phyloP scores from a whole-genome alignment of 1,140 invertebrate genomes.

The Musca vetustissima region DNA sequence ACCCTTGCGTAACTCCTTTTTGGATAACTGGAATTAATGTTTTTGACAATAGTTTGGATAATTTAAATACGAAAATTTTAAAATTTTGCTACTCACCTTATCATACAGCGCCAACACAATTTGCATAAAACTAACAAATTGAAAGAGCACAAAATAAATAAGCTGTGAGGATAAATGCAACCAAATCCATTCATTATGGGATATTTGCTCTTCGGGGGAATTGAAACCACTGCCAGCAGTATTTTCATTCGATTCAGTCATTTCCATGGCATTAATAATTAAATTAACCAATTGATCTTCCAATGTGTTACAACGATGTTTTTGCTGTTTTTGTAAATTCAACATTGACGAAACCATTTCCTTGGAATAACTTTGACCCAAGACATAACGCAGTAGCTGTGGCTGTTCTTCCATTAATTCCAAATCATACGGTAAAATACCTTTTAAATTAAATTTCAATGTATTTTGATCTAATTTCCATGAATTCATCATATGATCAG shows the following conservation, averaged over 20 bases:
- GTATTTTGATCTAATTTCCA: slow-evolving; percentile 89
- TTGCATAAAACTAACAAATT: slow-evolving; percentile 90
- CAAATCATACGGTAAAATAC: slow-evolving; percentile 87
- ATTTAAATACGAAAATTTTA: no score
- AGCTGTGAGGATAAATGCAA: slow-evolving; percentile 91
- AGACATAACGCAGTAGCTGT: slow-evolving; percentile 81
- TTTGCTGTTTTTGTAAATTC: slow-evolving; percentile 78
- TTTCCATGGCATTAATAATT: slow-evolving; percentile 89
- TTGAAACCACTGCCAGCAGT: slow-evolving; percentile 48
- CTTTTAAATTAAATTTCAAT: slow-evolving; percentile 86
- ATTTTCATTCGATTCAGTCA: slow-evolving; percentile 70
- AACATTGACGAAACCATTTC: slow-evolving; percentile 96
- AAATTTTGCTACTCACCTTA: slow-evolving; percentile 61
- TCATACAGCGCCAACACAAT: slow-evolving; percentile 87
- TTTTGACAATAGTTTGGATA: slow-evolving; percentile 19
- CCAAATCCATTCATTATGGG: slow-evolving; percentile 72
- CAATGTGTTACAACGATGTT: slow-evolving; percentile 83
- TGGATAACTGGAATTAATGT: slow-evolving; percentile 63
- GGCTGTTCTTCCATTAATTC: slow-evolving; percentile 90
- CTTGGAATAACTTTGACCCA: slow-evolving; percentile 93
- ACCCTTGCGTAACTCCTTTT: slow-evolving; percentile 81
- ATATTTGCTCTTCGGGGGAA: slow-evolving; percentile 47
- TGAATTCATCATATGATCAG: slow-evolving; percentile 83
- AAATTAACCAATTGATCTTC: slow-evolving; percentile 93
- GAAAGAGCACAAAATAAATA: slow-evolving; percentile 94